These are phyloP conservation scores for Gnatocerus cornutus DNA, from an alignment of 2,888 invertebrate species.

Conservation along the genomic window DNA sequence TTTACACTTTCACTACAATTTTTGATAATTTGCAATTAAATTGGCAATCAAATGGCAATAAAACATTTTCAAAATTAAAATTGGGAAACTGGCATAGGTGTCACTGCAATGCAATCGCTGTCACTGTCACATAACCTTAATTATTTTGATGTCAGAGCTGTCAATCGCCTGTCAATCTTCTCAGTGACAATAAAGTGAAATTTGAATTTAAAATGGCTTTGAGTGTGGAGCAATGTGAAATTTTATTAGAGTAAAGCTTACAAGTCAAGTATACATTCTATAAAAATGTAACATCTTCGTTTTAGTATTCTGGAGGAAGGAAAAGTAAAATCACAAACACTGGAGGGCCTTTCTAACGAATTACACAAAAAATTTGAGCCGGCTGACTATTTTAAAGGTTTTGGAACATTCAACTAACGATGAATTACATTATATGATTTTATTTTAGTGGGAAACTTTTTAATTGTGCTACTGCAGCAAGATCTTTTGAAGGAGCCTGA, in stretches of 20 bases:
- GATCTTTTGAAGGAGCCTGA: conserved; percentile 80
- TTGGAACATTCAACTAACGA: neutral
- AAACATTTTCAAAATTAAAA: too few species aligned
- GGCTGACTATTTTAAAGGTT: conserved; percentile 86
- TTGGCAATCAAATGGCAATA: too few species aligned
- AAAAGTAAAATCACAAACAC: conserved; percentile 81
- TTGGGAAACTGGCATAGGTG: too few species aligned
- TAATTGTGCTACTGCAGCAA: conserved; percentile 78
- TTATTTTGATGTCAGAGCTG: too few species aligned
- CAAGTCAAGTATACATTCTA: conserved; percentile 9
- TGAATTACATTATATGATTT: neutral
- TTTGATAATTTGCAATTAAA: too few species aligned
- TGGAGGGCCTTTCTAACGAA: conserved; percentile 84
- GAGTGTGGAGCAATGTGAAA: conserved; percentile 72
- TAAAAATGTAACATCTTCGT: conserved; percentile 51
- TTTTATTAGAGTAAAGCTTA: conserved; percentile 70
- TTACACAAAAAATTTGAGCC: conserved; percentile 86
- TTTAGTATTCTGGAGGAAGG: conserved; percentile 82
- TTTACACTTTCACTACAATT: too few species aligned
- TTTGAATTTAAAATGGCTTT: conserved; percentile 68
- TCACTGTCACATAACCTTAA: too few species aligned
- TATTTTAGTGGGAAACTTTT: conserved; percentile 75
- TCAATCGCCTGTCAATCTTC: neutral
- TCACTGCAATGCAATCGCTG: too few species aligned
- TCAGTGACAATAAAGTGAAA: neutral